Percentiles rank a stretch among this genome's conserved stretches.
These are phyloP conservation scores for Porites lutea DNA, from an alignment of 64 coral and sea anemone genomes.

Conservation along the genomic window DNA sequence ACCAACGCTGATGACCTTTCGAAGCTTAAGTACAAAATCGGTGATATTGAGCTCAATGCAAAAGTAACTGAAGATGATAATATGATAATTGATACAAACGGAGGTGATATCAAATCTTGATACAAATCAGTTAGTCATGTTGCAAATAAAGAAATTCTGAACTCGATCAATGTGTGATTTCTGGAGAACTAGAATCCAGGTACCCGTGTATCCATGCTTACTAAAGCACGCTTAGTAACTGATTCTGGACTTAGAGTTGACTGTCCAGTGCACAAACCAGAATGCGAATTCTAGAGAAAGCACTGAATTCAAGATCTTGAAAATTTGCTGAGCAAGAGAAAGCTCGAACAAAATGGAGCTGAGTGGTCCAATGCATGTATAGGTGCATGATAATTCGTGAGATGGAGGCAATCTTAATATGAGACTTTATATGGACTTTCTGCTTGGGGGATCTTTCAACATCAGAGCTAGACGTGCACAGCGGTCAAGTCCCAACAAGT, in stretches of 20 bases:
- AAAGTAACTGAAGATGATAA: slow-evolving; percentile 59
- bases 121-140: not conserved
- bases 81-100: not conserved
- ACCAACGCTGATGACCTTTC: slow-evolving; percentile 45
- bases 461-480: slow-evolving; percentile 51
- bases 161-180: too few relatives aligned
- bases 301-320: too few relatives aligned
- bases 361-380: slow-evolving; percentile 56
- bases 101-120: not conserved
- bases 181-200: too few relatives aligned
- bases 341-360: slow-evolving; percentile 64
- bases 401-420: slow-evolving; percentile 37
- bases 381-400: not conserved
- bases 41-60: slow-evolving; percentile 32
- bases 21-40: slow-evolving; percentile 43
- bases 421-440: slow-evolving; percentile 57
- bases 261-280: too few relatives aligned
- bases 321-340: slow-evolving; percentile 73
- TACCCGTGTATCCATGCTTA: too few relatives aligned
- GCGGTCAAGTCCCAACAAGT: slow-evolving; percentile 51
- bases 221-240: too few relatives aligned
- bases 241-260: too few relatives aligned
- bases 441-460: slow-evolving; percentile 39
- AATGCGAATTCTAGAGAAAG: too few relatives aligned
- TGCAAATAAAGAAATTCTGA: too few relatives aligned